phyloP scores from a whole-genome alignment of 2,888 invertebrate species.

The Apamea epomidion region DNA sequence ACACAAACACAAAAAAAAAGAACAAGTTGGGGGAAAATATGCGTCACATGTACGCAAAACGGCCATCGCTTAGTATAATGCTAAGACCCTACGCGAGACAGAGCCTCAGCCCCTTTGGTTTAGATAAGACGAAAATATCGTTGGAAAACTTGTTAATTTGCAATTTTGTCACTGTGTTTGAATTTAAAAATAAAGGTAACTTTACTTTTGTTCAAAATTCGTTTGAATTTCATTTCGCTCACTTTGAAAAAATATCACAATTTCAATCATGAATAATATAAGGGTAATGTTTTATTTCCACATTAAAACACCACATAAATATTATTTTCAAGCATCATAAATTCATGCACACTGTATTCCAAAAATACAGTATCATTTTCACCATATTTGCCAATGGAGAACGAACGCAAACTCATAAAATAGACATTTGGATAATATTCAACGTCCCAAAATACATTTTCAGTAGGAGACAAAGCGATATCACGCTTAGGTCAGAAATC shows the following conservation, averaged over 20 bases:
- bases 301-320: not conserved
- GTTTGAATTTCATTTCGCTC: too few species aligned
- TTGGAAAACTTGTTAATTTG: not conserved
- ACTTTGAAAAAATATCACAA: not conserved
- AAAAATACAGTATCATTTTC: slow-evolving; percentile 7
- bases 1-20: not conserved
- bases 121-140: not conserved
- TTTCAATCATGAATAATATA: not conserved
- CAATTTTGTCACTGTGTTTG: not conserved
- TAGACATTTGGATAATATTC: slow-evolving; percentile 51
- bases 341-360: not conserved
- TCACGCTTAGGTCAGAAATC: slow-evolving; percentile 64
- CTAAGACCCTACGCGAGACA: not conserved
- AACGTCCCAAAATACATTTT: slow-evolving; percentile 47
- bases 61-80: not conserved
- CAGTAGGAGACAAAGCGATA: slow-evolving; percentile 45
- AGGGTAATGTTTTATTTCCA: not conserved
- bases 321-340: not conserved
- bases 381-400: slow-evolving; percentile 6
- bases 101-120: not conserved
- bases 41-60: not conserved
- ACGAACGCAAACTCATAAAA: slow-evolving; percentile 50
- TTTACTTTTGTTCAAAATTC: too few species aligned
- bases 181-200: not conserved
- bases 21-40: not conserved